phyloP scores from a whole-genome alignment of 2,888 invertebrate genomes.

The Ellobium chinense region DNA sequence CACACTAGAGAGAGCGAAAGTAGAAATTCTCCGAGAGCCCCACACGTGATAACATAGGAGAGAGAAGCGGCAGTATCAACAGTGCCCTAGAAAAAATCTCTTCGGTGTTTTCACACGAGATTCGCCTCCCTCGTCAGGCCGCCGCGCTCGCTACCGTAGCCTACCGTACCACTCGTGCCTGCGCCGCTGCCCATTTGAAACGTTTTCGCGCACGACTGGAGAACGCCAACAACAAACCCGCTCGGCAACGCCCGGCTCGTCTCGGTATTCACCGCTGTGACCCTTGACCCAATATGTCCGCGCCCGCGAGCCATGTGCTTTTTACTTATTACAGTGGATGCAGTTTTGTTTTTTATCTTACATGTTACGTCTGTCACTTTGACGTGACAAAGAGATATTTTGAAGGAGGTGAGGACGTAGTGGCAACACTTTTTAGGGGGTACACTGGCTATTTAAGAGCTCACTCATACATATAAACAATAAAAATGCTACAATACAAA shows the following conservation, averaged over 20 bases:
- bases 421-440: no score
- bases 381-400: no score
- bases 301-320: no score
- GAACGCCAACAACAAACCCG: neutral
- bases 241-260: neutral
- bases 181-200: conserved; percentile 1
- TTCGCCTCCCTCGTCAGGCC: neutral
- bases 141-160: neutral
- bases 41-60: conserved; percentile 5
- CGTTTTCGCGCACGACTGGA: neutral
- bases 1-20: neutral
- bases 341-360: no score
- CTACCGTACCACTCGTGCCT: neutral
- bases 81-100: neutral
- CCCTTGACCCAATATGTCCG: neutral
- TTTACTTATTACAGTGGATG: no score
- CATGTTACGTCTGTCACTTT: no score
- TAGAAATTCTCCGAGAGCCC: neutral
- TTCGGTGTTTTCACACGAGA: neutral
- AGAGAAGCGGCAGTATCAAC: conserved; percentile 10
- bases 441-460: no score
- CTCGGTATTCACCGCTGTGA: neutral
- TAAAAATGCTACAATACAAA: no score
- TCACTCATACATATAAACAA: no score
- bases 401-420: no score